Base-by-base conservation (phyloP, 2,797 vertebrate species). In the Phataginus tetradactyla region DNA sequence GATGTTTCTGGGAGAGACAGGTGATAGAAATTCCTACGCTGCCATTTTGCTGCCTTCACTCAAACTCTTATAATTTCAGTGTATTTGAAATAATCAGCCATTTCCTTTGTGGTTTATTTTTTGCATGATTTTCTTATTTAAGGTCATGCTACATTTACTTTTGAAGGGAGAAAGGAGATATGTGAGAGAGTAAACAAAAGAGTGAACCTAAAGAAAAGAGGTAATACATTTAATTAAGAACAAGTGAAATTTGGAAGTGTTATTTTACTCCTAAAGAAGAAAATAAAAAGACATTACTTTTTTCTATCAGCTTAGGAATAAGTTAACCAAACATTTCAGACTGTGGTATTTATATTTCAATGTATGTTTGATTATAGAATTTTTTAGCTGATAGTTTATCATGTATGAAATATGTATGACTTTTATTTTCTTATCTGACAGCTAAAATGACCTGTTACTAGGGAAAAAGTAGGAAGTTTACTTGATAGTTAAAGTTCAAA, bases 341-440 rank as follows among this genome's bases (percentile, higher is more conserved):
- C 14, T 42, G 18, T 72, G 29, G 39, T 74, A 17, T 21, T 77
- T 83, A 37, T 66, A 51, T 78, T 61, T 81, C 8, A 74, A 4
- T 74, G 13, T 79, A 14, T 88, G 2, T 72, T 68, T 85, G 3
- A 72, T 32, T 90, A 21, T 59, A 1, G 6, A 23, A 55, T 4
- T 4, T 63, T 91, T 91, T 64, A 79, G 7, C 9, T 51, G 23
- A 85, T 66, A 32, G 1, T 25, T 85, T 93, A 39, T 39, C n/a
- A 84, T 51, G 66, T 34, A 69, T 89, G 4, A 83, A 94, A 95
- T 68, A 69, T 89, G 13, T 37, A 68, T 94, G 37, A 57, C 11
- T 84, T 84, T 88, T 32, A 57, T 79, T 78, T 89, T 74, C 7
- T 93, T 88, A 91, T 78, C 78, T 93, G 42, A 89, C 12, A 59